phyloP scores from a whole-genome alignment of 2,113 vertebrate species.

The Caranx melampygus region DNA sequence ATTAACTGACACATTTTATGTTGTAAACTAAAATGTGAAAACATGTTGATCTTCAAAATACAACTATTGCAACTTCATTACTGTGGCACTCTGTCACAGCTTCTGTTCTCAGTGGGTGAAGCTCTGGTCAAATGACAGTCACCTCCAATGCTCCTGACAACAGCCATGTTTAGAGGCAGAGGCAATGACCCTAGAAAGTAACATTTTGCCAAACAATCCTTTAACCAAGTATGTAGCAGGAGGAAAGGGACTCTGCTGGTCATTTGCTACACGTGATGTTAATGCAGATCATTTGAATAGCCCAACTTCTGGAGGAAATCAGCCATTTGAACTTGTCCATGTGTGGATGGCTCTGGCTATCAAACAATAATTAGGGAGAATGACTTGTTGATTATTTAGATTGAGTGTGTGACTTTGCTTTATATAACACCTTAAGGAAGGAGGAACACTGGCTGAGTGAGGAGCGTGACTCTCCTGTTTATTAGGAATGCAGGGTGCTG shows the following conservation, averaged over 20 bases:
- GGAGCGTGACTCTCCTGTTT: conserved; percentile 14
- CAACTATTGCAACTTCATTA: too few species aligned
- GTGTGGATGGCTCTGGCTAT: conserved; percentile 18
- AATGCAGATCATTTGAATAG: conserved; percentile 42
- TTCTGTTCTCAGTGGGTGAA: too few species aligned
- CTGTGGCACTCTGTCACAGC: too few species aligned
- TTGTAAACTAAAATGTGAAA: too few species aligned
- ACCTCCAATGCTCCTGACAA: too few species aligned
- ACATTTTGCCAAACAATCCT: conserved; percentile 23
- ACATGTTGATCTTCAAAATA: too few species aligned
- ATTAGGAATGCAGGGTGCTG: background rate
- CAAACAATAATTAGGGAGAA: background rate
- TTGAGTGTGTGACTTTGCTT: background rate
- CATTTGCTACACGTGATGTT: conserved; percentile 54
- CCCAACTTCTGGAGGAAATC: conserved; percentile 44
- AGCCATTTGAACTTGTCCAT: conserved; percentile 49
- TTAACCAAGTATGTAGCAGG: conserved; percentile 4
- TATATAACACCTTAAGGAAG: background rate
- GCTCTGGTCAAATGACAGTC: too few species aligned
- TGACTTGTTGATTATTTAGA: background rate
- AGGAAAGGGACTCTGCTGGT: conserved; percentile 45
- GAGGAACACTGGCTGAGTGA: background rate
- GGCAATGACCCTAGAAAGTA: too few species aligned
- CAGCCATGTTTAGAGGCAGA: too few species aligned
- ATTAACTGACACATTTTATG: too few species aligned